These are phyloP conservation scores for Notospermus geniculatus DNA, from an alignment of 1,140 invertebrate species.

Conservation along the genomic window DNA sequence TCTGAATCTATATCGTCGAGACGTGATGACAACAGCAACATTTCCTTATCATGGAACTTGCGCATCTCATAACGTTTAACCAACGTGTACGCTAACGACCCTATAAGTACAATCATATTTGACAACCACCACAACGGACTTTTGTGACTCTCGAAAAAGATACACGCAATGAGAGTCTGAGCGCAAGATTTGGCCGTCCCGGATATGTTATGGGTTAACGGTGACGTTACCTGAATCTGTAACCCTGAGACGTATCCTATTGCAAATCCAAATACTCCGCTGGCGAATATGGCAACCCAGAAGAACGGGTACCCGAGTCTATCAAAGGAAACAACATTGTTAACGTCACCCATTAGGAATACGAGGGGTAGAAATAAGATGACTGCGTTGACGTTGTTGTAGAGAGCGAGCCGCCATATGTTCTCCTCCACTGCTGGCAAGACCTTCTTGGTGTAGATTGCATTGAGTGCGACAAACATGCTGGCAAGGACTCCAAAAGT, in stretches of 20 bases:
- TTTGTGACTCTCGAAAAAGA: constrained; percentile 83
- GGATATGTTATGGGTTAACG: constrained; percentile 97
- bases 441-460: constrained; percentile 90
- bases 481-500: constrained; percentile 91
- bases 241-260: constrained; percentile 95
- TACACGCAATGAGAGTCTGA: constrained; percentile 93
- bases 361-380: constrained; percentile 90
- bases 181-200: constrained; percentile 98
- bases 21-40: not conserved
- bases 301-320: constrained; percentile 35
- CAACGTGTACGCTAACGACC: constrained; percentile 86
- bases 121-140: constrained; percentile 91
- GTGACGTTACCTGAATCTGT: constrained; percentile 97
- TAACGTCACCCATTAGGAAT: constrained; percentile 77
- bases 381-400: constrained; percentile 94
- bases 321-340: constrained; percentile 69
- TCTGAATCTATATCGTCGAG: not conserved
- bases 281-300: constrained; percentile 72
- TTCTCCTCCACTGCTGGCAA: constrained; percentile 80
- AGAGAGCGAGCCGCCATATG: constrained; percentile 77
- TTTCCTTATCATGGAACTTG: constrained; percentile 23
- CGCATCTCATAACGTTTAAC: constrained; percentile 86
- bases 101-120: constrained; percentile 84
- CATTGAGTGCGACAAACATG: constrained; percentile 88
- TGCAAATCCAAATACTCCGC: constrained; percentile 93